Base-by-base conservation (phyloP, 2,113 vertebrate species). In the Macaca nemestrina region DNA sequence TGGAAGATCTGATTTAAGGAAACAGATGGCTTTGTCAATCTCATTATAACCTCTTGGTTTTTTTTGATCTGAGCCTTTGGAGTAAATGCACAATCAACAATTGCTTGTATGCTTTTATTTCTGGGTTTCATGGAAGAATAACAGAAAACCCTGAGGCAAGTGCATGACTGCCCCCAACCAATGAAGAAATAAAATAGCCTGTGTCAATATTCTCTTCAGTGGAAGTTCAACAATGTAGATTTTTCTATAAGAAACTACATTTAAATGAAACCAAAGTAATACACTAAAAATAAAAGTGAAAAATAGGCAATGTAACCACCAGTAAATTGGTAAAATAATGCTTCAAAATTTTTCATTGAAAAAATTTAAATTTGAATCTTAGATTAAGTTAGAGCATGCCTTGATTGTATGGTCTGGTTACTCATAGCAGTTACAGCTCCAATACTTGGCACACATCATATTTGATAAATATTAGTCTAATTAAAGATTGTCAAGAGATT, bases 401-500 rank as follows among this genome's bases (percentile, higher is more conserved):
- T 67, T 72, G 35, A 35, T 50, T 76, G 13, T 75, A 10, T 13
- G 68, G 23, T 3, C 32, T 40, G 6, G 1, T 59, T 93, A 27
- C 70, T 90, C 86, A 48, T 52, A 59, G 55, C 16, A 93, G 32
- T 52, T 79, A 43, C 17, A 59, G 8, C 22, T 84, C 48, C 18
- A 73, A 89, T 27, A 68, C 35, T 59, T 73, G 80, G 73, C 8
- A 76, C 18, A 83, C 52, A 68, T 8, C 45, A 20, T 72, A 52
- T 40, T 87, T 92, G 40, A 45, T 76, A 79, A 93, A 92, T 75
- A 97, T 82, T 81, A 82, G 82, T 89, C 23, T 87, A 52, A 43
- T 97, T 94, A 81, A 91, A 67, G 85, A 91, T 61, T 85, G 55
- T 93, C 72, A 91, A 20, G 83, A 90, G 75, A 94, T 90, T 87